Percentiles rank a stretch among this genome's conserved stretches.
These are phyloP conservation scores for Frankliniella intonsa DNA, from an alignment of 2,888 invertebrate species.

Conservation along the genomic window DNA sequence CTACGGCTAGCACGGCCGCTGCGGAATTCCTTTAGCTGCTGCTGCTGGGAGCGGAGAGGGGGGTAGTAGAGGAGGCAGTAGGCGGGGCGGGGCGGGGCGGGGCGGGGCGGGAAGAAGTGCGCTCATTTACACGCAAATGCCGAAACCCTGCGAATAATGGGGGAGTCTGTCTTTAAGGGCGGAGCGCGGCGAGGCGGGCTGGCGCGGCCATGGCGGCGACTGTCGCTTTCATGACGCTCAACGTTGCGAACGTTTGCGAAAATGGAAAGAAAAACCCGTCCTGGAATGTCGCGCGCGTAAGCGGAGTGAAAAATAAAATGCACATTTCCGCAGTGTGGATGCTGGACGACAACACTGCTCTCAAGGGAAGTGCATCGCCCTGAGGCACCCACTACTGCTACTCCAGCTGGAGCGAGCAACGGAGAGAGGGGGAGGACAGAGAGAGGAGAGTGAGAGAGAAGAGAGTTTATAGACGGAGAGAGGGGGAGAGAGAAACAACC, in stretches of 20 bases:
- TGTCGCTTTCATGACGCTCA: no score
- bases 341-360: neutral
- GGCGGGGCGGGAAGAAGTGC: neutral
- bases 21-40: neutral
- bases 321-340: neutral
- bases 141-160: neutral
- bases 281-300: no score
- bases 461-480: neutral
- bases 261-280: no score
- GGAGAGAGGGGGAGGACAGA: neutral
- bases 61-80: neutral
- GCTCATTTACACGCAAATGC: conserved; percentile 12
- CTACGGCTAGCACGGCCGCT: no score
- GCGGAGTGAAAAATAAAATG: no score
- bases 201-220: no score
- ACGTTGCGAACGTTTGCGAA: no score
- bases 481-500: neutral
- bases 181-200: neutral
- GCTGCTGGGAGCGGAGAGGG: neutral
- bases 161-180: neutral
- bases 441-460: neutral
- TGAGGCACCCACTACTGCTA: neutral
- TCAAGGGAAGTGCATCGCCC: neutral
- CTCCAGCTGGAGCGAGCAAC: neutral
- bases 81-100: neutral